phyloP scores from a whole-genome alignment of 1,140 invertebrate genomes.

The Paracyclopina nana region DNA sequence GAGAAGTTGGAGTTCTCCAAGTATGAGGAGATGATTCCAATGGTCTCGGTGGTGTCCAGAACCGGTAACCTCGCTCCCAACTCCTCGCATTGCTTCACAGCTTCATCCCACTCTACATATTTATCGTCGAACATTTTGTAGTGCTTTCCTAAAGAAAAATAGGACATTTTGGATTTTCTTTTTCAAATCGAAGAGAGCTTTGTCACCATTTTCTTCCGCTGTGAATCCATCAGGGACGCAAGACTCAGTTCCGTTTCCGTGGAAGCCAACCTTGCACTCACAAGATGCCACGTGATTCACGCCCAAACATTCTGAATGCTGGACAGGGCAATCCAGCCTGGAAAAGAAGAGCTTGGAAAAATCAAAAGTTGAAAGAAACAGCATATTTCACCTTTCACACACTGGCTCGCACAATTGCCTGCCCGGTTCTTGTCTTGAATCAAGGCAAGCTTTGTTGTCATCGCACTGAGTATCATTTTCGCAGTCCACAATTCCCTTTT shows the following conservation, averaged over 20 bases:
- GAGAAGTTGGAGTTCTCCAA: constrained; percentile 14
- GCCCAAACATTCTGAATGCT: constrained; percentile 12
- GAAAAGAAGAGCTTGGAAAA: neutral
- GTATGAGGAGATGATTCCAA: constrained; percentile 13
- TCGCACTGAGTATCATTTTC: constrained; percentile 15
- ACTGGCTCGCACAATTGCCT: neutral
- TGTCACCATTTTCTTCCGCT: constrained; percentile 12
- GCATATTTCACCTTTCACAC: constrained; percentile 8
- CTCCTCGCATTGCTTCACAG: constrained; percentile 11
- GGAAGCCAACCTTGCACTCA: constrained; percentile 13
- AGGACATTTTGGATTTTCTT: too few species aligned
- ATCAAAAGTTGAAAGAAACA: neutral
- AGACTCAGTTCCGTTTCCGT: constrained; percentile 14
- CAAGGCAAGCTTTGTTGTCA: constrained; percentile 11
- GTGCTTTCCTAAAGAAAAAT: too few species aligned
- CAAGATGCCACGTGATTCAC: constrained; percentile 1
- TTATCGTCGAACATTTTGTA: constrained; percentile 15
- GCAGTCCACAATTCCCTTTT: constrained; percentile 15
- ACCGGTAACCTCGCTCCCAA: constrained; percentile 13
- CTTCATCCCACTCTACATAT: constrained; percentile 15
- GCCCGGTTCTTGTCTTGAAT: constrained; percentile 8
- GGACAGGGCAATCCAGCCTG: constrained; percentile 7
- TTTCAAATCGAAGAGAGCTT: too few species aligned
- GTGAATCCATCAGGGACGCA: constrained; percentile 13
- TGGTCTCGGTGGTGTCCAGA: constrained; percentile 9